Base-by-base conservation (phyloP, 2,797 vertebrate genomes). In the Trichosurus vulpecula region DNA sequence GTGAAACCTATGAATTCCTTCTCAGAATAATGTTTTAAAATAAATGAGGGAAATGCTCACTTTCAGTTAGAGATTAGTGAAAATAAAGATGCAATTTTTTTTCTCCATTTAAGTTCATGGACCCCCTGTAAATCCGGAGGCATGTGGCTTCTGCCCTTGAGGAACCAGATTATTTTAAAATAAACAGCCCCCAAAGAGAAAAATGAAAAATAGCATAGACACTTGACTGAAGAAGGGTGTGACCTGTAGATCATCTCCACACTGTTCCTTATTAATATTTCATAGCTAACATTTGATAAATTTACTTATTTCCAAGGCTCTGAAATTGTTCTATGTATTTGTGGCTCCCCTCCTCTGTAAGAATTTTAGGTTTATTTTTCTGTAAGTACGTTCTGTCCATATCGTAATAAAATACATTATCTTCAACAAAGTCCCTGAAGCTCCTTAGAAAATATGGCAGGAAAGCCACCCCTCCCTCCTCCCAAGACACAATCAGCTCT, bases 381-480 rank as follows among this genome's bases (percentile, higher is more conserved):
- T 53, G 61, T 29, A 93, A 94, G 35, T 2, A 55, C 58, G 47
- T 51, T 54, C 81, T 47, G 14, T 94, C 92, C 52, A 96, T 30
- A 29, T 54, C 90, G 31, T 94, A 90, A 93, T 66, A 57, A 14
- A 14, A 56, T 3, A 92, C n/a, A 94, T 96, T 93, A 47, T 54
- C 95, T 92, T 1, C 9, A 47, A 5, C 30, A 8, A 92, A 92
- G 57, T 52, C 41, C 54, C 95, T 97, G 94, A 96, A 94, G 97
- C 13, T 57, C 74, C 91, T 97, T 87, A 97, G 96, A 57, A 98
- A 91, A 97, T 93, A 56, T 94, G 31, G 52, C 90, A 74, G 13
- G 81, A 92, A 27, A 91, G 66, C 94, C 94, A 5, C 35, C 35
- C 22, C 22, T 51, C 0, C 74, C 41, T 3, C 35, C 31, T 66